phyloP scores from a whole-genome alignment of 1,140 invertebrate genomes.

The Hetaerina americana region DNA sequence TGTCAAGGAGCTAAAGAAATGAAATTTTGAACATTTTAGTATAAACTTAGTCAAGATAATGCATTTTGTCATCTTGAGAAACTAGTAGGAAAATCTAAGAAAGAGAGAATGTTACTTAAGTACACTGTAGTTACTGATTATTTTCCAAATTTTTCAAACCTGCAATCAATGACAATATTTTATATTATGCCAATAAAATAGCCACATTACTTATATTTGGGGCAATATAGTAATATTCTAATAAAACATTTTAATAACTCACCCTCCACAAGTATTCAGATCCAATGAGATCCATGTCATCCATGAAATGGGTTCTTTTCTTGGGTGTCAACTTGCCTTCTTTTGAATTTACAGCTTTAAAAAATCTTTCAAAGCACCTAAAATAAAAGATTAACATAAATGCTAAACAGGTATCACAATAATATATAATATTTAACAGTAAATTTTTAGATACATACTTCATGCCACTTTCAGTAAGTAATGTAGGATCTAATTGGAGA shows the following conservation, averaged over 20 bases:
- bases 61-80: no score
- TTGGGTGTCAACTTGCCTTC: slow-evolving; percentile 85
- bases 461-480: slow-evolving; percentile 91
- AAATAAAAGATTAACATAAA: slow-evolving; percentile 20
- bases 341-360: slow-evolving; percentile 92
- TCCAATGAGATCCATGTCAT: slow-evolving; percentile 84
- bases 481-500: slow-evolving; percentile 75
- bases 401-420: background rate
- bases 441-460: slow-evolving; percentile 42
- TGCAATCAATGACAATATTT: no score
- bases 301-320: slow-evolving; percentile 63
- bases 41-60: no score
- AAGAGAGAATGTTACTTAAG: no score
- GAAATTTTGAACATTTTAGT: no score
- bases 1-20: no score
- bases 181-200: no score
- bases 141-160: no score
- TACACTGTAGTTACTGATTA: no score
- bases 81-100: no score
- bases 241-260: slow-evolving; percentile 19
- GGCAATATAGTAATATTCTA: background rate
- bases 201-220: no score
- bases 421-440: background rate
- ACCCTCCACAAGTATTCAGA: slow-evolving; percentile 94
- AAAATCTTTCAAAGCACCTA: slow-evolving; percentile 83